phyloP scores from a whole-genome alignment of 2,888 invertebrate genomes.

The Branchinecta sandiegonensis region DNA sequence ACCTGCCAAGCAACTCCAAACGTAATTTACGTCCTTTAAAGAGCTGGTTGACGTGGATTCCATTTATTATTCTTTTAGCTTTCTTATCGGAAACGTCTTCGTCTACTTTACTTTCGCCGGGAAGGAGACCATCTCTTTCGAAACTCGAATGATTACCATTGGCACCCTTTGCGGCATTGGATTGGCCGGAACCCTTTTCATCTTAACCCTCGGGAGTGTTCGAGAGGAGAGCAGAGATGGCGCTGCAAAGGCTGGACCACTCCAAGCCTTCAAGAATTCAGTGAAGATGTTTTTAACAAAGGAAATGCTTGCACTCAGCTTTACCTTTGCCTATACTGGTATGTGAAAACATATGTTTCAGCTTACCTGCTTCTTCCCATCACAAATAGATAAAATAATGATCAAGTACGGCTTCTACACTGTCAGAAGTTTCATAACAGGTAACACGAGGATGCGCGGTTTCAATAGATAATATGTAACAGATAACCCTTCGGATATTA shows the following conservation, averaged over 20 bases:
- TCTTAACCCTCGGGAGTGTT: slow-evolving; percentile 27
- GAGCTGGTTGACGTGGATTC: no score
- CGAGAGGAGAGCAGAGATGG: slow-evolving; percentile 13
- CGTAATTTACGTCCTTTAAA: no score
- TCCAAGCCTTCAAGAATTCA: slow-evolving; percentile 58
- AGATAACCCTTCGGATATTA: no score
- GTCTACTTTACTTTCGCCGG: slow-evolving; percentile 81
- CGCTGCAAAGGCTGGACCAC: slow-evolving; percentile 40
- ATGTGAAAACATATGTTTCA: slow-evolving; percentile 28
- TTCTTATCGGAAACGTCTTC: slow-evolving; percentile 89
- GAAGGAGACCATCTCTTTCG: slow-evolving; percentile 51
- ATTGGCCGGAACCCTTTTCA: slow-evolving; percentile 46
- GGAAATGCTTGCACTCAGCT: slow-evolving; percentile 67
- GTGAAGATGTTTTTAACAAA: slow-evolving; percentile 58
- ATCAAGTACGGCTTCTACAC: no score
- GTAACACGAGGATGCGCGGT: no score
- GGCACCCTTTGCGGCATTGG: slow-evolving; percentile 52
- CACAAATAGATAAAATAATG: no score
- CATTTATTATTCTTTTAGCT: slow-evolving; percentile 41
- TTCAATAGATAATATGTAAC: no score
- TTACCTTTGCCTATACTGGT: slow-evolving; percentile 86
- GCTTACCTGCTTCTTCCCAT: no score
- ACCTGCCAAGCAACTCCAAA: no score
- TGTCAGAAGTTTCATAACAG: no score
- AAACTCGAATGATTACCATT: slow-evolving; percentile 62